A percentile compares a stretch with the other conserved stretches of the same genome.
These are phyloP conservation scores for Himantopus leucocephalus DNA, from an alignment of 2,113 vertebrate species.

Conservation along the genomic window DNA sequence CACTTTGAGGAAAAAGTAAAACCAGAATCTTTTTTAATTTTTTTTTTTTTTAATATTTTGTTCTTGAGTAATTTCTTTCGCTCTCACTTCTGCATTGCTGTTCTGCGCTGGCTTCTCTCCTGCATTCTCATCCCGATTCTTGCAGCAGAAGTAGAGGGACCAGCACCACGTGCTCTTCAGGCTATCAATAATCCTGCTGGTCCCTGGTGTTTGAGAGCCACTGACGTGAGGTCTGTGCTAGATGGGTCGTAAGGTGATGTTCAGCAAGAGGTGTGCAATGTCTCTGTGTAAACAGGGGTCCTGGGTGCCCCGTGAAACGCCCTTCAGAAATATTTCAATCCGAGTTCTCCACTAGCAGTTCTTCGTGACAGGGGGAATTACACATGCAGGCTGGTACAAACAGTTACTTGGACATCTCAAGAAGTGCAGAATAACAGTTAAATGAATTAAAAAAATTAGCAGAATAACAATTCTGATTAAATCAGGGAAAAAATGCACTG, in stretches of 20 bases:
- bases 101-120: neutral
- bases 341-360: neutral
- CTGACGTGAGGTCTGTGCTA: fast-evolving
- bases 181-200: neutral
- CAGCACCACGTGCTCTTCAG: neutral
- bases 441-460: neutral
- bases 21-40: neutral
- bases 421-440: neutral
- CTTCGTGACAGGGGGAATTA: neutral
- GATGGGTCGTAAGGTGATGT: neutral
- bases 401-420: neutral
- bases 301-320: neutral
- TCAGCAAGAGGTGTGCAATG: neutral
- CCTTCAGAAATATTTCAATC: neutral
- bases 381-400: neutral
- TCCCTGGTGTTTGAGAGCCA: neutral
- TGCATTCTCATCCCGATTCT: neutral
- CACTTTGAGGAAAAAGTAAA: neutral
- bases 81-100: slow-evolving; percentile 15
- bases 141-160: neutral
- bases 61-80: neutral
- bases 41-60: neutral
- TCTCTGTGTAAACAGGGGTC: neutral
- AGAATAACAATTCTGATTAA: neutral
- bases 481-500: neutral